phyloP scores from a whole-genome alignment of 2,113 vertebrate genomes.

The Nothoprocta perdicaria region DNA sequence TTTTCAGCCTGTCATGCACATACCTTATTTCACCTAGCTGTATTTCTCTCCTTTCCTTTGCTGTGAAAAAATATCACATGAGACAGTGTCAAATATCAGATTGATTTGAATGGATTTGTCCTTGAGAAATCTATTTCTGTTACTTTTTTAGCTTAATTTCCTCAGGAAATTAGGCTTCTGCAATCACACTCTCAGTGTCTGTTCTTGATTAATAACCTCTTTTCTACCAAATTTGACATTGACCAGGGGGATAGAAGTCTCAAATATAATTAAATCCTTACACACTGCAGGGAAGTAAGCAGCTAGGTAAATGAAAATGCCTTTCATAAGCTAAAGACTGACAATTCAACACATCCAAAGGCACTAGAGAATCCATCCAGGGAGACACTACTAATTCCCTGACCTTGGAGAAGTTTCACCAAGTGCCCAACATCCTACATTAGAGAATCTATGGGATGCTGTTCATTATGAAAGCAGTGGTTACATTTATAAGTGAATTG shows the following conservation, averaged over 20 bases:
- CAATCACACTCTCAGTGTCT: constrained; percentile 1
- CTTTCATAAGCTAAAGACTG: constrained; percentile 21
- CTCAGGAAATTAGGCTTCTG: constrained; percentile 33
- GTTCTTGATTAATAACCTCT: constrained; percentile 57
- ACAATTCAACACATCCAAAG: background rate
- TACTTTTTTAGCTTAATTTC: constrained; percentile 45
- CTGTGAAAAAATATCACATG: background rate
- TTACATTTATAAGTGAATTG: background rate
- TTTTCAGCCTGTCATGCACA: background rate
- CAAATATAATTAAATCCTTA: constrained; percentile 44
- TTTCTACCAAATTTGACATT: constrained; percentile 46
- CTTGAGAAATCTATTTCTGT: constrained; percentile 31
- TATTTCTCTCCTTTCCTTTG: background rate
- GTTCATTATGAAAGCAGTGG: background rate
- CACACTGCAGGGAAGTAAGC: constrained; percentile 23
- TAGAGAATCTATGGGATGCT: background rate
- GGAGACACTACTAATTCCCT: background rate
- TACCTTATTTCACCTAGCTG: background rate
- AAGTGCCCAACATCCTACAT: background rate
- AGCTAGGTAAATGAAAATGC: constrained; percentile 47
- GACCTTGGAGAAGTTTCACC: background rate
- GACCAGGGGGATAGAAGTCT: constrained; percentile 46
- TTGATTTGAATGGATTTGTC: background rate
- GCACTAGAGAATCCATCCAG: background rate
- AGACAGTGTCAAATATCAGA: constrained; percentile 18